Evolutionary conservation across 2,888 invertebrate species (phyloP).

Genomic region (Hemicrepidius hirtus): DNA sequence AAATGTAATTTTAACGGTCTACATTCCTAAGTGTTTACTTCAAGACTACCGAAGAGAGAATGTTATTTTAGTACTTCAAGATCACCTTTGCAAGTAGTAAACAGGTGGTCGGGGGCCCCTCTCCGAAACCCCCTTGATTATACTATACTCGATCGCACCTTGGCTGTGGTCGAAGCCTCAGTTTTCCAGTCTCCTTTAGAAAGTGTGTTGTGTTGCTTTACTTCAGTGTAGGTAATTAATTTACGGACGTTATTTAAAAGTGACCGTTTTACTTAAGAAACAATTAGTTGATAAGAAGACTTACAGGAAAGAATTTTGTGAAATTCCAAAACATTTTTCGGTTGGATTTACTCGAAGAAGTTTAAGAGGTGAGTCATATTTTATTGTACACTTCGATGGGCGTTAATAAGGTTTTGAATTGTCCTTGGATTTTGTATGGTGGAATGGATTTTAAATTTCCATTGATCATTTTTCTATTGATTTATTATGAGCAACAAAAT

Average conservation of each 20-base stretch:
- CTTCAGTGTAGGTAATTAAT: constrained; percentile 4
- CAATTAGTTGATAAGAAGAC: background rate
- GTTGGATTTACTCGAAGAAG: constrained; percentile 8
- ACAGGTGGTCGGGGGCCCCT: constrained; percentile 48
- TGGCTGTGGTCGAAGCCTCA: constrained; percentile 37
- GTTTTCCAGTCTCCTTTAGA: constrained; percentile 49
- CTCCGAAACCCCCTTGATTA: constrained; percentile 40
- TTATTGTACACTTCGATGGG: background rate
- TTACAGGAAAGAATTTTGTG: background rate
- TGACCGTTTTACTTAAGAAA: constrained; percentile 12
- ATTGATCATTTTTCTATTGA: background rate
- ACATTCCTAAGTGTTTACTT: constrained; percentile 42
- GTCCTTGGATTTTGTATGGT: constrained; percentile 4
- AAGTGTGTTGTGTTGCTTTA: constrained; percentile 40
- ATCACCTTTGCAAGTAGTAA: constrained; percentile 50
- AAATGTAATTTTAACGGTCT: constrained; percentile 17
- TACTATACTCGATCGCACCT: constrained; percentile 35
- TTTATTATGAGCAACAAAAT: no score
- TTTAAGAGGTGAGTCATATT: constrained; percentile 2
- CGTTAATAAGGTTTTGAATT: constrained; percentile 2
- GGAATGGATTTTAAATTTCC: background rate
- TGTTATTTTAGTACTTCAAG: constrained; percentile 46
- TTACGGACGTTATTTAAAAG: constrained; percentile 17
- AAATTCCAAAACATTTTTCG: background rate
- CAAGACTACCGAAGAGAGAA: constrained; percentile 36